Base-by-base conservation (phyloP, 1,140 invertebrate genomes). In the Nasonia longicornis region DNA sequence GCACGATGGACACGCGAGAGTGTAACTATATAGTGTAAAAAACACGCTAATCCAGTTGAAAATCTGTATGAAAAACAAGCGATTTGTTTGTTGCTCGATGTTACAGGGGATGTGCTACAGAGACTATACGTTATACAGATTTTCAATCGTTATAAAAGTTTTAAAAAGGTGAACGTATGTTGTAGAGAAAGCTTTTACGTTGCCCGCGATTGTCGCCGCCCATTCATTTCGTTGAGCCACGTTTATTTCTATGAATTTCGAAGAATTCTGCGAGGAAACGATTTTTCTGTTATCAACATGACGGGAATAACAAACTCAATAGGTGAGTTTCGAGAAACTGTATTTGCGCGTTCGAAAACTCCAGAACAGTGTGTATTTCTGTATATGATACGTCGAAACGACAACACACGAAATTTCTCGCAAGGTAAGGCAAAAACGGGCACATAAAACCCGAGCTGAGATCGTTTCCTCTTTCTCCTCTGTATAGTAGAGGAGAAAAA, bases 11-110 rank as follows among this genome's bases (percentile, higher is more conserved):
- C 45, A 31, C 20, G 4, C 20, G 14, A 29, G 45, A 45, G 31
- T 79, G 70, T 73, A 79, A 45, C 38, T 63, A 75, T 63, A 75
- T 75, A 71, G 29, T 78, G 67, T 71, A 78, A 71, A 71, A 70
- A 29, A 71, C 52, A 69, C 31, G 20, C 64, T 35, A 48, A 66
- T 8, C 29, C 52, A 73, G 31, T 14, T 73, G 58, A 42, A 74
- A 74, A 72, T 63, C 78, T 67, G 63, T 79, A 35, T 16, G 14
- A n/a, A 10, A 71, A 29, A 29, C 35, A 26, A 67, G 29, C 20
- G 29, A 35, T 3, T 35, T 16, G 29, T 71, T 71, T 38, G 7
- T 67, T 67, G 29, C 26, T 11, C 29, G 10, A 31, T 67, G 22
- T 67, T 67, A n/a, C 22, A 67, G 66, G 8, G 12, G 64, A 66